Conservation (phyloP, 2,113 vertebrate genomes). For the Strigops habroptila region DNA sequence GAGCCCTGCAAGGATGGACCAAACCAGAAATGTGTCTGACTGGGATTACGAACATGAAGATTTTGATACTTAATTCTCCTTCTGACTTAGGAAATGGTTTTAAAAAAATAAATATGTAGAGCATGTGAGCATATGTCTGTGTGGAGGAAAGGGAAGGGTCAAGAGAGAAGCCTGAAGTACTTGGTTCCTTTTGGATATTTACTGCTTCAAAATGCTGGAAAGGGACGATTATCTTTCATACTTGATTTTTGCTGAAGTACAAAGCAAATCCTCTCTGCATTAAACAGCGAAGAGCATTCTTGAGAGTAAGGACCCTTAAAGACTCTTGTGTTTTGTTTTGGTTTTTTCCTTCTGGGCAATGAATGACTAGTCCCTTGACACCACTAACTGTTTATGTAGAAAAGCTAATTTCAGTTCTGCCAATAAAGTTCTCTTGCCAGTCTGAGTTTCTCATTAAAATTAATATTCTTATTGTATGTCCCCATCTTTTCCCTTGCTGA, state of each 20-base stretch:
- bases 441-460: constrained; percentile 74
- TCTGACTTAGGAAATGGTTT: background rate
- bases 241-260: constrained; percentile 38
- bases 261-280: constrained; percentile 61
- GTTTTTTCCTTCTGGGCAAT: constrained; percentile 63
- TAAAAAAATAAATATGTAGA: background rate
- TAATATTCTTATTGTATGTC: constrained; percentile 71
- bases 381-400: constrained; percentile 71
- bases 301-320: constrained; percentile 64
- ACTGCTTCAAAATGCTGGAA: constrained; percentile 6
- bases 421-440: constrained; percentile 71
- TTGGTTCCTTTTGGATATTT: constrained; percentile 37
- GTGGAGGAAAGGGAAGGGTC: background rate
- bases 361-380: constrained; percentile 60
- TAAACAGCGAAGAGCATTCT: constrained; percentile 53
- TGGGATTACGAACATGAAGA: background rate
- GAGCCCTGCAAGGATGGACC: background rate
- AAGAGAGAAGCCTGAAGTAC: background rate
- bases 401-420: constrained; percentile 75
- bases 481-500: constrained; percentile 57
- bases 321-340: constrained; percentile 55
- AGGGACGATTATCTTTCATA: constrained; percentile 24
- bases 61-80: background rate
- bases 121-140: background rate
- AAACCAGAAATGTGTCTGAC: background rate